Conservation (phyloP, 2,113 vertebrate species). For the Tachysurus fulvidraco region DNA sequence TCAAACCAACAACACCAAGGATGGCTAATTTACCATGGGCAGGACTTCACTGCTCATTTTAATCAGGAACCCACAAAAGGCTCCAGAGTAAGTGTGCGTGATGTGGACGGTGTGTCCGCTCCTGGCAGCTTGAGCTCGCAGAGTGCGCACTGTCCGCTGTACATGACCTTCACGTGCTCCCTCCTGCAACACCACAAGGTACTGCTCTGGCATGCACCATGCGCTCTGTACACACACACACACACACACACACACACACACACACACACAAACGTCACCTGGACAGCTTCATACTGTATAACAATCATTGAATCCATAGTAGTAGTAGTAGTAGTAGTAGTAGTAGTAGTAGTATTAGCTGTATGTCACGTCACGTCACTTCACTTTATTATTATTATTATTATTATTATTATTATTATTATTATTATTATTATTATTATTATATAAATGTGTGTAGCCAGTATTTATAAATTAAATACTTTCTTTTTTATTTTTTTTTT, state of each 20-base stretch:
- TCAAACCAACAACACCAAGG: neutral
- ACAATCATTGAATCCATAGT: neutral
- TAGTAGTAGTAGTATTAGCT: too few relatives aligned
- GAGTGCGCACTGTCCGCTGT: conserved; percentile 62
- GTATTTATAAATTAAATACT: too few relatives aligned
- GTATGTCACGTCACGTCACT: too few relatives aligned
- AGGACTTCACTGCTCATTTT: conserved; percentile 76
- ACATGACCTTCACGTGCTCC: conserved; percentile 68
- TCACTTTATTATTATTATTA: too few relatives aligned
- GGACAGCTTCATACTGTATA: neutral
- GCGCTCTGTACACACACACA: conserved; percentile 64
- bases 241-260: neutral
- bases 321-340: too few relatives aligned
- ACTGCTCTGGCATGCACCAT: conserved; percentile 82
- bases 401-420: too few relatives aligned
- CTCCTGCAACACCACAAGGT: conserved; percentile 76
- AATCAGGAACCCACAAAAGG: conserved; percentile 74
- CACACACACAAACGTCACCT: neutral
- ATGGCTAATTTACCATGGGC: conserved; percentile 69
- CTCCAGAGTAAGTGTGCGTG: conserved; percentile 75
- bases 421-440: too few relatives aligned
- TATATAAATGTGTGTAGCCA: too few relatives aligned
- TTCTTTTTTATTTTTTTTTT: too few relatives aligned
- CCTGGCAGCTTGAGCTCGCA: conserved; percentile 73
- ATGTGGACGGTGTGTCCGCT: conserved; percentile 73